Conservation (phyloP, 2,888 invertebrate genomes). For the Boloria euphrosyne region DNA sequence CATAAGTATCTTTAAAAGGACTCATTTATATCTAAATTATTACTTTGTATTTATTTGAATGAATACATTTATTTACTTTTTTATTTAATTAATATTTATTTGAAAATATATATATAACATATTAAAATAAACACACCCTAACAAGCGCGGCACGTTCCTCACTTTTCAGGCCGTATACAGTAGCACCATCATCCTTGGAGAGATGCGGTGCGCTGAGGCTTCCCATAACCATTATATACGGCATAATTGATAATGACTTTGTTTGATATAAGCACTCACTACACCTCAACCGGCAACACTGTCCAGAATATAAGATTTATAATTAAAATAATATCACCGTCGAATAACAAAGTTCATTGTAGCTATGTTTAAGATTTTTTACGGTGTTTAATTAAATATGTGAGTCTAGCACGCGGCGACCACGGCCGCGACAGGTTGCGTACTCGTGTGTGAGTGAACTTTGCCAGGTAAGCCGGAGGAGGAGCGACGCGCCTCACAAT, state of each 20-base stretch:
- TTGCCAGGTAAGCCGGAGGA: constrained; percentile 55
- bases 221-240: constrained; percentile 79
- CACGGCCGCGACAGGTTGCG: constrained; percentile 55
- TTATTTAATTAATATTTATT: not conserved
- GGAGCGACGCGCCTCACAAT: constrained; percentile 38
- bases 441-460: constrained; percentile 67
- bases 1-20: too few species aligned
- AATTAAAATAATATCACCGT: constrained; percentile 21
- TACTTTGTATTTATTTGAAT: not conserved
- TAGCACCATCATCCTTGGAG: constrained; percentile 74
- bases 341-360: constrained; percentile 25
- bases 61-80: not conserved
- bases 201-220: constrained; percentile 71
- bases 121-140: constrained; percentile 45
- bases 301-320: constrained; percentile 2
- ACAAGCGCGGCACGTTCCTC: constrained; percentile 65
- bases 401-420: constrained; percentile 50
- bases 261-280: constrained; percentile 24
- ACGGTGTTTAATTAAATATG: constrained; percentile 18
- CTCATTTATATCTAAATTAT: too few species aligned
- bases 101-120: constrained; percentile 14
- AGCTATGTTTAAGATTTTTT: constrained; percentile 23
- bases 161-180: constrained; percentile 75
- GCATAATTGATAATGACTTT: constrained; percentile 55
- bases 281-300: constrained; percentile 11